A percentile compares a stretch with the other conserved stretches of the same genome.
Conservation (phyloP, 2,888 invertebrate species). For the Morpho helenor region DNA sequence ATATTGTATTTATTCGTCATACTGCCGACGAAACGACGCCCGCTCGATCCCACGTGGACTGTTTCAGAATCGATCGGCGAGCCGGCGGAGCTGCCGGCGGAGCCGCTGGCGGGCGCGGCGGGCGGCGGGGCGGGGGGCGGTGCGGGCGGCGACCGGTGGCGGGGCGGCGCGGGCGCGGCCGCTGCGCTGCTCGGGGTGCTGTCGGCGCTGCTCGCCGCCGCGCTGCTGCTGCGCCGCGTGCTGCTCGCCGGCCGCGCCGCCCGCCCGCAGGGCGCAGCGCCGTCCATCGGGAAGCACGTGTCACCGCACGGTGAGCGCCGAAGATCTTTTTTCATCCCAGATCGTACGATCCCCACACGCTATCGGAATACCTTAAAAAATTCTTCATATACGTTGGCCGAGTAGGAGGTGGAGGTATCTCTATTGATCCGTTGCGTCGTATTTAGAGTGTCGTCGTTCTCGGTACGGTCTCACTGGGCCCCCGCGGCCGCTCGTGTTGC, state of each 20-base stretch:
- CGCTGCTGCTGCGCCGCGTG: constrained; percentile 19
- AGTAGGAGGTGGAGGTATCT: too few relatives aligned
- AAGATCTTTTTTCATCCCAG: too few relatives aligned
- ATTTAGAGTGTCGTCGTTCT: too few relatives aligned
- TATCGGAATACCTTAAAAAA: too few relatives aligned
- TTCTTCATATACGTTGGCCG: too few relatives aligned
- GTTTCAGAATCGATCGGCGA: constrained; percentile 49
- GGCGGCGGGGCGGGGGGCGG: constrained; percentile 29
- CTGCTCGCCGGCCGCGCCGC: constrained; percentile 27
- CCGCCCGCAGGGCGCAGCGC: constrained; percentile 48
- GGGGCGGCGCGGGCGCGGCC: constrained; percentile 25
- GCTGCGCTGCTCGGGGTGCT: constrained; percentile 34
- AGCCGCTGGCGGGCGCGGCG: constrained; percentile 24
- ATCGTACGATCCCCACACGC: too few relatives aligned
- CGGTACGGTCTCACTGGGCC: too few relatives aligned
- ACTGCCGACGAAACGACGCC: too few relatives aligned
- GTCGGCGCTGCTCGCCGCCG: constrained; percentile 32
- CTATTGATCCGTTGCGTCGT: too few relatives aligned
- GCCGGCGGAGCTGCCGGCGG: constrained; percentile 41
- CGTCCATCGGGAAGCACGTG: constrained; percentile 44
- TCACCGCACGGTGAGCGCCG: constrained; percentile 41
- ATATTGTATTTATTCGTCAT: too few relatives aligned
- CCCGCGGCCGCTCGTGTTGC: too few relatives aligned
- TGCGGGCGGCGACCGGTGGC: constrained; percentile 29
- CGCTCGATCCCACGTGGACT: too few relatives aligned